Percentiles rank a stretch among this genome's conserved stretches.
phyloP scores from a whole-genome alignment of 2,113 vertebrate genomes.

The Ictalurus punctatus region DNA sequence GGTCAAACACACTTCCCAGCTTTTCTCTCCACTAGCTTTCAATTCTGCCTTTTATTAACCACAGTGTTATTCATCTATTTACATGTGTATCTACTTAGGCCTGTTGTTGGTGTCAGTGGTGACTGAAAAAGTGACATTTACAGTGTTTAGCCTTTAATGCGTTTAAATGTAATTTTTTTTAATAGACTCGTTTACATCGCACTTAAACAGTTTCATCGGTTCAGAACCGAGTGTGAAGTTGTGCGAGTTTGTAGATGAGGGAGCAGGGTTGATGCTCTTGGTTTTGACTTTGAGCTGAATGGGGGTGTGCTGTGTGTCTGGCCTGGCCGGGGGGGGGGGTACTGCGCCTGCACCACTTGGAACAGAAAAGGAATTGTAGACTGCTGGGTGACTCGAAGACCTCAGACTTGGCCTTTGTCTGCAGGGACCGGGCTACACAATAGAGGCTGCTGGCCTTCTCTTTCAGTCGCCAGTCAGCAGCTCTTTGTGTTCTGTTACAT shows the following conservation, averaged over 20 bases:
- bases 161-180: neutral
- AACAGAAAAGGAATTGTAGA: conserved; percentile 23
- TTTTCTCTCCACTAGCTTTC: neutral
- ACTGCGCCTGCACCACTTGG: conserved; percentile 5
- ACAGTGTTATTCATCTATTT: neutral
- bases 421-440: conserved; percentile 21
- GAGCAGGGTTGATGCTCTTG: conserved; percentile 32
- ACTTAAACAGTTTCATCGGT: neutral
- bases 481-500: conserved; percentile 20
- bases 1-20: conserved; percentile 2
- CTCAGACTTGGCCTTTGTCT: conserved; percentile 45
- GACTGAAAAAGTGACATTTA: neutral
- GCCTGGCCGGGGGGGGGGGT: conserved; percentile 30
- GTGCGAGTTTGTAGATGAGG: neutral
- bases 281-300: conserved; percentile 41
- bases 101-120: neutral
- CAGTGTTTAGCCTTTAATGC: neutral
- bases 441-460: conserved; percentile 21
- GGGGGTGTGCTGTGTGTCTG: conserved; percentile 29
- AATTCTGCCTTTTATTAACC: neutral
- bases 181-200: too few relatives aligned
- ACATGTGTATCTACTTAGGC: neutral
- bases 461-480: conserved; percentile 31
- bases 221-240: neutral
- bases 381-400: conserved; percentile 30